Evolutionary conservation across 2,888 invertebrate genomes (phyloP), one percentile per base, ranked within the genome.

Genomic region (Ferrisia virgata): DNA sequence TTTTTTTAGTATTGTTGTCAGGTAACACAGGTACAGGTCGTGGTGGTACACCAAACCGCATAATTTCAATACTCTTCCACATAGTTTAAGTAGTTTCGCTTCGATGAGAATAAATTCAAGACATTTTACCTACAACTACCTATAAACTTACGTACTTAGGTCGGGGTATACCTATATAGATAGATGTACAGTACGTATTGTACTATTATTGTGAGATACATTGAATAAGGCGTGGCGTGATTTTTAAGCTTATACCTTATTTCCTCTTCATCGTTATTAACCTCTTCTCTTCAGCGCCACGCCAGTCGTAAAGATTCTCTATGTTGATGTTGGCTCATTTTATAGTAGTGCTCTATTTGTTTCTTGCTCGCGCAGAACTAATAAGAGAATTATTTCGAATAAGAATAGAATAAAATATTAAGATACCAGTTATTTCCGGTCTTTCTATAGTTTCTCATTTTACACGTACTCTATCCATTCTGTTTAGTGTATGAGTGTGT

Each of bases 341-440:
- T n/a, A n/a, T n/a, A 40, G 43, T 22, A 53, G 18, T 36, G 72
- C 72, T 76, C 72, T 76, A 76, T 76, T 76, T 76, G 72, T 76
- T 76, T 76, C 72, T 76, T 76, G 31, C 36, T 76, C 28, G 72
- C 72, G 33, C 72, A 76, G 72, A 76, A 76, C 72, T 76, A 76
- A 76, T 76, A 76, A 76, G 72, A 76, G 72, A 76, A 76, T 76
- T 76, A 76, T 36, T 76, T 36, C 72, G 72, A 76, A 72, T 72
- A 72, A 36, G 72, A 76, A 76, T 69, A 69, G 69, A 69, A 69
- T 69, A 69, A 31, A 69, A 69, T 36, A 76, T 76, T 76, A 76
- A n/a, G 72, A 76, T 36, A 76, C 33, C 72, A 76, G 72, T 76
- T 76, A 76, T 76, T 76, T 76, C 72, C 72, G 72, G 72, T 76